phyloP scores from a whole-genome alignment of 2,888 invertebrate genomes.

The Tillus elongatus region DNA sequence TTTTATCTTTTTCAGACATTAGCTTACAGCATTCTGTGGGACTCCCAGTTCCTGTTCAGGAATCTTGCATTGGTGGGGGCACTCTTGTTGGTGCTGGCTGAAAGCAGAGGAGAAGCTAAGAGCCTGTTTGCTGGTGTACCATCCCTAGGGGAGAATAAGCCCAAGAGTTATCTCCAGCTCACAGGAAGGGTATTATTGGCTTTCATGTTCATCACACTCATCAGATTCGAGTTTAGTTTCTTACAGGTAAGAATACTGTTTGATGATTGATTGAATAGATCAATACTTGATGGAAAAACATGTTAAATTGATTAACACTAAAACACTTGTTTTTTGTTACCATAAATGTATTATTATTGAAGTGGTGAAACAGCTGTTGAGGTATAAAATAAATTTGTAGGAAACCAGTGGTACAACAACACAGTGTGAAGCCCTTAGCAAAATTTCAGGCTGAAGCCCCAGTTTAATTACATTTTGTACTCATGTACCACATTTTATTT shows the following conservation, averaged over 20 bases:
- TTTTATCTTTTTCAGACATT: slow-evolving; percentile 59
- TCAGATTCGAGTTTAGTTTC: slow-evolving; percentile 87
- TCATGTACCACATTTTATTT: too few relatives aligned
- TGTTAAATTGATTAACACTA: too few relatives aligned
- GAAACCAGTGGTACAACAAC: too few relatives aligned
- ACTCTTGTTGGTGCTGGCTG: slow-evolving; percentile 91
- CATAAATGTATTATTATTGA: too few relatives aligned
- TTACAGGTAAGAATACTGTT: slow-evolving; percentile 54
- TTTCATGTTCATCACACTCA: slow-evolving; percentile 96
- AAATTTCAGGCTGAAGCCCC: too few relatives aligned
- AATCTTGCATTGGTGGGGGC: slow-evolving; percentile 97
- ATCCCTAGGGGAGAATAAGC: slow-evolving; percentile 86
- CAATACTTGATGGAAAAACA: too few relatives aligned
- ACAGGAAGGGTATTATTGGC: slow-evolving; percentile 92
- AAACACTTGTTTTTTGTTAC: too few relatives aligned
- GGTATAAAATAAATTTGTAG: too few relatives aligned
- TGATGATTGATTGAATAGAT: slow-evolving; percentile 1
- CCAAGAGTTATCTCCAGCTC: slow-evolving; percentile 92
- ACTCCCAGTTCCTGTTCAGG: slow-evolving; percentile 90
- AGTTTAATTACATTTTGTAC: too few relatives aligned
- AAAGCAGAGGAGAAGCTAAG: slow-evolving; percentile 85
- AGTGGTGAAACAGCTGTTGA: too few relatives aligned
- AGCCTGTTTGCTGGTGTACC: slow-evolving; percentile 95
- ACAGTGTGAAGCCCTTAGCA: too few relatives aligned
- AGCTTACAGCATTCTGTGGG: slow-evolving; percentile 97